These are phyloP conservation scores for Poecile atricapillus DNA, from an alignment of 2,113 vertebrate genomes.

Conservation along the genomic window DNA sequence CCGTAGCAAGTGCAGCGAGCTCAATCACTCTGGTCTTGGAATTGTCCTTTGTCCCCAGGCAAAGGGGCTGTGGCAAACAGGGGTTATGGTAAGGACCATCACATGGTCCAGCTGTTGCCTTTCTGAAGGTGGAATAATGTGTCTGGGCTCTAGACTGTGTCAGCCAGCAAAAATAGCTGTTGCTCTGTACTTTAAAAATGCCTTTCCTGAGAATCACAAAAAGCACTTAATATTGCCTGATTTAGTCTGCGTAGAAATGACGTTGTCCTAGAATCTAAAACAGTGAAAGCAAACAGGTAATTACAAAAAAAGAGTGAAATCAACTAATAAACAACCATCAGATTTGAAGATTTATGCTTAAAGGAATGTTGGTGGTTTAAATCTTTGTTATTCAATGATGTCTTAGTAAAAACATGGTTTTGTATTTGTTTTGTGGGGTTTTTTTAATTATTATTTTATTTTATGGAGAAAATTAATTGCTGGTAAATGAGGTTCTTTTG, in stretches of 20 bases:
- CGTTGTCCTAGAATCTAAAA: not conserved
- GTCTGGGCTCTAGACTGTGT: not conserved
- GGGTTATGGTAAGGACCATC: not conserved
- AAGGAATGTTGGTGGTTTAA: not conserved
- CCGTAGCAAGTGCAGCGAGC: fast-evolving
- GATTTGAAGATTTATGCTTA: not conserved
- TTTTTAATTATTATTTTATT: not conserved
- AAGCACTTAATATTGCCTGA: not conserved
- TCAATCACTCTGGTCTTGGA: not conserved
- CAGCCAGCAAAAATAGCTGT: not conserved
- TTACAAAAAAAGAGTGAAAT: not conserved
- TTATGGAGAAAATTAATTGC: not conserved
- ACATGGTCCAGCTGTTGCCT: not conserved
- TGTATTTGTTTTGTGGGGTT: not conserved
- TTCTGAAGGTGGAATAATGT: not conserved
- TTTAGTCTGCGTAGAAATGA: not conserved
- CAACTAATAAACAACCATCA: not conserved
- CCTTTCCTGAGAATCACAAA: not conserved
- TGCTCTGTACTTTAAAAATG: not conserved
- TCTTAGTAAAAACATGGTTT: not conserved
- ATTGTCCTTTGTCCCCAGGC: not conserved
- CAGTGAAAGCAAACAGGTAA: not conserved
- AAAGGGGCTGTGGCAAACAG: not conserved
- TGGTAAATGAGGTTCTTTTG: not conserved
- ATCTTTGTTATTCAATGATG: not conserved